Base-by-base conservation (phyloP, 2,797 vertebrate species). In the Ambastaia sidthimunki region DNA sequence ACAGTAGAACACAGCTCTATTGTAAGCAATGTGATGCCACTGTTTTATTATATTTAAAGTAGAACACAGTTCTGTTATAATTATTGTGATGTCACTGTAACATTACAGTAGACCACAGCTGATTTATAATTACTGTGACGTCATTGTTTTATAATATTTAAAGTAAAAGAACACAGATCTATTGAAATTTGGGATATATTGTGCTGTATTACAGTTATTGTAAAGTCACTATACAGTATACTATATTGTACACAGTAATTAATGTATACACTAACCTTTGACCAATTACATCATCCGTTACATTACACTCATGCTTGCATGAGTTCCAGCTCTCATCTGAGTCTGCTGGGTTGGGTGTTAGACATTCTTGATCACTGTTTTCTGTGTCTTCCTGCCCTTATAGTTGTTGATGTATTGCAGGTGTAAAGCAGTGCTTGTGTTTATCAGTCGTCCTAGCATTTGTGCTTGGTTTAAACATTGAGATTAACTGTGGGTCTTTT, bases 331-430 rank as follows among this genome's bases (percentile, higher is more conserved):
- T 54, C 19, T 50, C 19, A 9, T 16, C 12, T 47, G 65, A 68
- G 47, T 68, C 37, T 47, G 75, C 80, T 86, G 81, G 75, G 83
- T 76, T 82, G 78, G 62, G 62, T 73, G 82, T 87, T 55, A 84
- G 86, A 81, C 82, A 81, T 83, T 80, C 80, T 78, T 84, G 77
- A 81, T 65, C 21, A 19, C 71, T 82, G 83, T 82, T 21, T 59
- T 63, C 78, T 80, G 57, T 44, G 47, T 76, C 37, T 68, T 76
- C 69, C 54, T 69, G 28, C 54, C 47, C 52, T 68, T 12, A 21
- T 74, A 57, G 16, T 13, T 57, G 21, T 34, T 77, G 23, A 52
- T 63, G 54, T 62, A 21, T 74, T 63, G 66, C 66, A 81, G 80
- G 65, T 76, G 65, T 72, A 60, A 74, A 60, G 44, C 48, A 47